A percentile compares a stretch with the other conserved stretches of the same genome.
phyloP scores from a whole-genome alignment of 53 echinoderm and acorn worm genomes.

The Holothuria leucospilota region DNA sequence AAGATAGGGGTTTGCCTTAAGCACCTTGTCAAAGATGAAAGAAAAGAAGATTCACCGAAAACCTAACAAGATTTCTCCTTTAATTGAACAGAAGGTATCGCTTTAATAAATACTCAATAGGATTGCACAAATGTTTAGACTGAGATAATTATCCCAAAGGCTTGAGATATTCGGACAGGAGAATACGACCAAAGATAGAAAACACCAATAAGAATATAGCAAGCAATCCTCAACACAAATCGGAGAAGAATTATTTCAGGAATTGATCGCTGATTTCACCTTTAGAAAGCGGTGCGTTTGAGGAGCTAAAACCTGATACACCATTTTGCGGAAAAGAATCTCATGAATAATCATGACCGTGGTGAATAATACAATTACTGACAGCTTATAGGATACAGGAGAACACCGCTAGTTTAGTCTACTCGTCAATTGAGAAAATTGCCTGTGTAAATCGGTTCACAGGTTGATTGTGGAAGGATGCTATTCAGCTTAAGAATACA shows the following conservation, averaged over 20 bases:
- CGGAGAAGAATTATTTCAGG: constrained; percentile 10
- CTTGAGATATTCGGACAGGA: constrained; percentile 9
- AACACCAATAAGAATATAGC: constrained; percentile 1
- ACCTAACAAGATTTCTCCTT: constrained; percentile 35
- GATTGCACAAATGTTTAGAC: constrained; percentile 47
- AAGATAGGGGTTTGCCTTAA: constrained; percentile 7
- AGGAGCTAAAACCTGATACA: too few relatives aligned
- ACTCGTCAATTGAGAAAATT: too few relatives aligned
- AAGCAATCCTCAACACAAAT: constrained; percentile 11
- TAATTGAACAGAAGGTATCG: constrained; percentile 40
- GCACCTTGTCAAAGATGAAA: constrained; percentile 26
- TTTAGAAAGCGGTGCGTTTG: constrained; percentile 36
- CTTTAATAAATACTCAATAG: constrained; percentile 45
- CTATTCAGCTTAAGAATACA: too few relatives aligned
- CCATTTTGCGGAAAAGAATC: too few relatives aligned
- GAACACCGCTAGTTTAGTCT: too few relatives aligned
- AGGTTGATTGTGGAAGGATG: too few relatives aligned
- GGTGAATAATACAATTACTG: too few relatives aligned
- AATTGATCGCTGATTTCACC: constrained; percentile 38
- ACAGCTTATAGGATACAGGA: too few relatives aligned
- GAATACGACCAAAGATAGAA: background rate
- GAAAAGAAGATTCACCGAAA: background rate
- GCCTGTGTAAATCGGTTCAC: too few relatives aligned
- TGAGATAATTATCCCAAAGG: constrained; percentile 46
- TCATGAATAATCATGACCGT: too few relatives aligned